These are phyloP conservation scores for Eupristina koningsbergeri DNA, from an alignment of 1,140 invertebrate genomes.

Conservation along the genomic window DNA sequence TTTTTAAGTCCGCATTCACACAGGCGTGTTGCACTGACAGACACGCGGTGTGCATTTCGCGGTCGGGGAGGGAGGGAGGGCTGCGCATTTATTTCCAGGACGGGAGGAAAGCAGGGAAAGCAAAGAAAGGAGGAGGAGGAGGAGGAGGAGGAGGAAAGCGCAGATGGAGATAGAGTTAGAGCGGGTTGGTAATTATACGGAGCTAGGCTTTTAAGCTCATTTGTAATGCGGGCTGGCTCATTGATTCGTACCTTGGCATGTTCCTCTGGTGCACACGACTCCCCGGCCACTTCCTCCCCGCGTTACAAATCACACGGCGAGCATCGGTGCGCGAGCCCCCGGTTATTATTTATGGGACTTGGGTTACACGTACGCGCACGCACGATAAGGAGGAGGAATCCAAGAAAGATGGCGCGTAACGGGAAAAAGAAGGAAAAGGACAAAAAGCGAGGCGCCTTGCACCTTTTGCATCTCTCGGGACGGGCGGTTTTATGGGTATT, in stretches of 20 bases:
- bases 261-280: constrained; percentile 41
- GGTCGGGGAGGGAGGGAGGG: neutral
- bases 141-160: neutral
- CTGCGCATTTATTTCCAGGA: neutral
- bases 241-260: constrained; percentile 59
- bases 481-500: constrained; percentile 40
- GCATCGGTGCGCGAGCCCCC: constrained; percentile 23
- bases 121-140: neutral
- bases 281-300: constrained; percentile 26
- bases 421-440: constrained; percentile 20
- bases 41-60: constrained; percentile 19
- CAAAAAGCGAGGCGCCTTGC: neutral
- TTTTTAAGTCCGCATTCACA: constrained; percentile 13
- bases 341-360: constrained; percentile 50
- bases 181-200: constrained; percentile 25
- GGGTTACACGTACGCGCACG: constrained; percentile 30
- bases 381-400: constrained; percentile 46
- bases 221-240: constrained; percentile 46
- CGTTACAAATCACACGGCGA: constrained; percentile 64
- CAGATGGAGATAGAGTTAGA: neutral
- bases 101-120: neutral
- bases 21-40: neutral
- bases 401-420: constrained; percentile 24
- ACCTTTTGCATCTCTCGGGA: constrained; percentile 5
- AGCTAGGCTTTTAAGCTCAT: constrained; percentile 28